Base-by-base conservation (phyloP, 2,797 vertebrate genomes). In the Psittacula derbiana region DNA sequence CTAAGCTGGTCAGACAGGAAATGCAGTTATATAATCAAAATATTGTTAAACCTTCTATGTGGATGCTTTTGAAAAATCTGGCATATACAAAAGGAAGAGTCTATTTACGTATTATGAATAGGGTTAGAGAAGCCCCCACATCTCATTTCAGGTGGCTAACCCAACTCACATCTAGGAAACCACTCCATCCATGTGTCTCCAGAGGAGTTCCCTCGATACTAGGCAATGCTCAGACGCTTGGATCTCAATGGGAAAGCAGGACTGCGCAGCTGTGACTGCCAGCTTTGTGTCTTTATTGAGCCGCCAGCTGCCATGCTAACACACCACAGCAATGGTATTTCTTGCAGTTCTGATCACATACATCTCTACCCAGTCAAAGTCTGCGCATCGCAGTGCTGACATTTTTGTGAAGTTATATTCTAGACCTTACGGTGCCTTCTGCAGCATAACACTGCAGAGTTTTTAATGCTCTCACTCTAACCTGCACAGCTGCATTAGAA, bases 381-480 rank as follows among this genome's bases (percentile, higher is more conserved):
- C 72, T 1, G 2, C 31, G 64, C 24, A 33, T 30, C 0, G 0
- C 44, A 23, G 36, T 0, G 3, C 67, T 86, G 80, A 11, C 1
- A 3, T 8, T 69, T 79, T 18, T 73, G 38, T 31, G 47, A 57
- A 40, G 40, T 33, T 66, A 5, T 12, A 33, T 52, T 61, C 49
- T 70, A 86, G 53, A 47, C 61, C 28, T 78, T 30, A n/a, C 0
- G 2, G 24, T 30, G 31, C 31, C 64, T 88, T 76, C 49, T 2
- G 7, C 66, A 55, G 31, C 53, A 21, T 55, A 83, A 43, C 23
- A 15, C 57, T 74, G 36, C 57, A 33, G 2, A 50, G 18, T 4
- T 41, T 74, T 27, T 78, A 40, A 50, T 43, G 57, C 30, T 64
- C 15, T 1, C 13, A 40, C 18, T 46, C 11, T 46, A 44, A 74